These are phyloP conservation scores for Pipistrellus kuhlii DNA, from an alignment of 2,797 vertebrate species.

Conservation along the genomic window DNA sequence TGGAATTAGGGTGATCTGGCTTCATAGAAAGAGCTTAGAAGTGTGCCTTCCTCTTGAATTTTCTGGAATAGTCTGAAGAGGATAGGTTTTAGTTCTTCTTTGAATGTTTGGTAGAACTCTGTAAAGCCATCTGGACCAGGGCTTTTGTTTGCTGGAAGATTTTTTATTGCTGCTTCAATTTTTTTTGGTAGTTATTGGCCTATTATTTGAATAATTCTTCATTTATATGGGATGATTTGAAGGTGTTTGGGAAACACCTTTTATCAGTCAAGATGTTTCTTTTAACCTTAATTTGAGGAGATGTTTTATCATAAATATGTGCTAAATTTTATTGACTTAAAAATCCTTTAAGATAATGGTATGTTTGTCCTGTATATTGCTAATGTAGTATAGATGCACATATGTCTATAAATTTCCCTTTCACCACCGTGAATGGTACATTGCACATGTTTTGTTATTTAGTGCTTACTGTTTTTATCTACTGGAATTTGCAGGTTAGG, in stretches of 20 bases:
- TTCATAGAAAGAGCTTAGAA: no score
- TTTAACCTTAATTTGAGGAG: neutral
- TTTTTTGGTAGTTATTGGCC: no score
- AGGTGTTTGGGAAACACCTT: neutral
- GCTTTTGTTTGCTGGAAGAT: no score
- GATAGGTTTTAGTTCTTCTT: no score
- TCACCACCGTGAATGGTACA: neutral
- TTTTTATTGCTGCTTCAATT: no score
- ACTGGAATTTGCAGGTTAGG: neutral
- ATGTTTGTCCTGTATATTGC: neutral
- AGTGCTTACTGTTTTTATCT: neutral
- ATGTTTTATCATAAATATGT: neutral
- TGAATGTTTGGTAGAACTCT: no score
- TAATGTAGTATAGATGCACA: neutral
- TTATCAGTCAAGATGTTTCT: neutral
- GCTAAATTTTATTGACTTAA: neutral
- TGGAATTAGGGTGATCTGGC: no score
- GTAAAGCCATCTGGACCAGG: no score
- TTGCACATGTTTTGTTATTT: neutral
- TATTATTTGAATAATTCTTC: neutral
- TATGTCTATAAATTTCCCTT: neutral
- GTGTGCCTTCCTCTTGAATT: no score
- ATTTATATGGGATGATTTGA: neutral
- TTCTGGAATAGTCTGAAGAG: no score
- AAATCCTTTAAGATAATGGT: neutral